Conservation (phyloP, 2,888 invertebrate species). For the Nycteola revayana region DNA sequence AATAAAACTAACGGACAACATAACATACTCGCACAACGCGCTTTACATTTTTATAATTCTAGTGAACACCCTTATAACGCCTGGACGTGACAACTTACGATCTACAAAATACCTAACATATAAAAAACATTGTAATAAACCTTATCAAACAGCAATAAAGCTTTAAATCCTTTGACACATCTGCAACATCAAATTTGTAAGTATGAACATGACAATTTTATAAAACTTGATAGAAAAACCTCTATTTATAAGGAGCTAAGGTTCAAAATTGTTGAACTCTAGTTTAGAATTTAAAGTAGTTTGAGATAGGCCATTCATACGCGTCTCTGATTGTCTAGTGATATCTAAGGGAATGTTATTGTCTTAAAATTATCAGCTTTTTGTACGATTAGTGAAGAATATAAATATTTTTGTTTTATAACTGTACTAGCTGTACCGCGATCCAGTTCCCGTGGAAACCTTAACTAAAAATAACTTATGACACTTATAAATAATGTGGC, state of each 20-base stretch:
- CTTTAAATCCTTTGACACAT: neutral
- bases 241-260: accelerated
- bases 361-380: conserved; percentile 24
- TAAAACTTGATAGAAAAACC: neutral
- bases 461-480: too few species aligned
- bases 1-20: conserved; percentile 13
- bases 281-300: neutral
- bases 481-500: too few species aligned
- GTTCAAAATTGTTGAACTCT: conserved; percentile 8
- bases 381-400: conserved; percentile 5
- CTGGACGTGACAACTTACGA: conserved; percentile 23
- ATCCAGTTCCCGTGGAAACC: too few species aligned
- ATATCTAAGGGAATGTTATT: conserved; percentile 32
- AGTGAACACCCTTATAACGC: conserved; percentile 21
- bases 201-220: conserved; percentile 2
- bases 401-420: conserved; percentile 3
- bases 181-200: conserved; percentile 7
- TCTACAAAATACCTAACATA: conserved; percentile 3
- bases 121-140: neutral
- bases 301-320: conserved; percentile 22
- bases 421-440: too few species aligned
- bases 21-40: neutral
- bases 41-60: conserved; percentile 20
- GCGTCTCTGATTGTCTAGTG: conserved; percentile 29
- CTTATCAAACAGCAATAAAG: conserved; percentile 8